phyloP scores from a whole-genome alignment of 2,797 vertebrate species.

The Oreochromis mossambicus region DNA sequence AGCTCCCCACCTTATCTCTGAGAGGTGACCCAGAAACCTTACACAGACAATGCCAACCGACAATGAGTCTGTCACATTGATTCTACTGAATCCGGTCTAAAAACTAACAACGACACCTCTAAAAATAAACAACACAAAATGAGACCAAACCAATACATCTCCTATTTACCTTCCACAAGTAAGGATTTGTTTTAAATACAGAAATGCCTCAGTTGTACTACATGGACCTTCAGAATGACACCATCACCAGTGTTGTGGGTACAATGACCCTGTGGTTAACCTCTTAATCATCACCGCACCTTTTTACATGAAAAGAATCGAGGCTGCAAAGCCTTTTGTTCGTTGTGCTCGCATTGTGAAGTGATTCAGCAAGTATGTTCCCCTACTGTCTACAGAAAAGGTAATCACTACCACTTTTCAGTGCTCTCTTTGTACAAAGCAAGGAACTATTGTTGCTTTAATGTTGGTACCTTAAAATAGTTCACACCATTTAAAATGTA shows the following conservation, averaged over 20 bases:
- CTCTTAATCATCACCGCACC: not conserved
- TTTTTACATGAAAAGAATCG: not conserved
- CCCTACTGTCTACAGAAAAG: not conserved
- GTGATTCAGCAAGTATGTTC: not conserved
- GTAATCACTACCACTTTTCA: not conserved
- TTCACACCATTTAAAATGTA: not conserved
- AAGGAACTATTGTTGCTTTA: not conserved
- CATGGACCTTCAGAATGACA: not conserved
- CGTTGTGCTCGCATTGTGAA: not conserved
- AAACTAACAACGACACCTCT: not conserved
- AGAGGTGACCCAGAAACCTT: not conserved
- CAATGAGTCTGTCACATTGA: not conserved
- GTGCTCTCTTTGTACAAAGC: not conserved
- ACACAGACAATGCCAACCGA: not conserved
- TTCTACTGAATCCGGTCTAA: not conserved
- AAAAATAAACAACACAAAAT: not conserved
- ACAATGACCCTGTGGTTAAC: not conserved
- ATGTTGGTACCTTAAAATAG: not conserved
- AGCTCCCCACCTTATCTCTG: not conserved
- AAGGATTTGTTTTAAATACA: not conserved
- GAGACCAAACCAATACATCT: not conserved
- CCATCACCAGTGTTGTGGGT: not conserved
- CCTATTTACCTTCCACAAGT: not conserved
- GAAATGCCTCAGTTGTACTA: not conserved
- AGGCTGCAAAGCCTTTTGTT: not conserved